Evolutionary conservation across 2,113 vertebrate species (phyloP).

Genomic region (Ardeotis arabs): DNA sequence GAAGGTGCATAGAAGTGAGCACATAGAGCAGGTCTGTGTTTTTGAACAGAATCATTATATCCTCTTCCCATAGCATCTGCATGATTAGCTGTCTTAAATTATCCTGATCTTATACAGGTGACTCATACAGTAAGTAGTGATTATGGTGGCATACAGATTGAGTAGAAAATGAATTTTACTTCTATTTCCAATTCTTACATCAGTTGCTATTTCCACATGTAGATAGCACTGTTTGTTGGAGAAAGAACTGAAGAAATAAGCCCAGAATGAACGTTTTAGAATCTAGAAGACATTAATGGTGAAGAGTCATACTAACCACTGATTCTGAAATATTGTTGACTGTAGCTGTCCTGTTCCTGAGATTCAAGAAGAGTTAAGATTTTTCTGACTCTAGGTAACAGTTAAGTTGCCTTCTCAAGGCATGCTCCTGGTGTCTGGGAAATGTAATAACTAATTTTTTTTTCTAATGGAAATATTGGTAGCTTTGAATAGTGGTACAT

Average conservation of each 20-base stretch:
- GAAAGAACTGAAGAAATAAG: neutral
- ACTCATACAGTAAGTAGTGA: neutral
- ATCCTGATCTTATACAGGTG: neutral
- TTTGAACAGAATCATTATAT: neutral
- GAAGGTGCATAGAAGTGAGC: neutral
- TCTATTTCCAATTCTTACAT: neutral
- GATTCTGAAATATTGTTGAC: neutral
- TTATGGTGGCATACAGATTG: rapidly evolving
- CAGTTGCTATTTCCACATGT: neutral
- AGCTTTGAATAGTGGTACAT: neutral
- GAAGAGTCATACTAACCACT: neutral
- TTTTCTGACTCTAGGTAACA: neutral
- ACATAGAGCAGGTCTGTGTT: neutral
- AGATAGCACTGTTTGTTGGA: neutral
- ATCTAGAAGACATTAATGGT: neutral
- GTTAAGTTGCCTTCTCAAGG: neutral
- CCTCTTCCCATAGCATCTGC: no score
- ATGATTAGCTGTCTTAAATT: neutral
- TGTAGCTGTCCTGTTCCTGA: neutral
- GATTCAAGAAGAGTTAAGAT: neutral
- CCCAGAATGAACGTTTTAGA: neutral
- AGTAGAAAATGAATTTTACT: neutral
- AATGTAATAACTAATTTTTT: neutral
- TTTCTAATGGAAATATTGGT: neutral
- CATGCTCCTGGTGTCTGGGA: neutral